Evolutionary conservation across 2,113 vertebrate species (phyloP).

Genomic region (Microtus ochrogaster): DNA sequence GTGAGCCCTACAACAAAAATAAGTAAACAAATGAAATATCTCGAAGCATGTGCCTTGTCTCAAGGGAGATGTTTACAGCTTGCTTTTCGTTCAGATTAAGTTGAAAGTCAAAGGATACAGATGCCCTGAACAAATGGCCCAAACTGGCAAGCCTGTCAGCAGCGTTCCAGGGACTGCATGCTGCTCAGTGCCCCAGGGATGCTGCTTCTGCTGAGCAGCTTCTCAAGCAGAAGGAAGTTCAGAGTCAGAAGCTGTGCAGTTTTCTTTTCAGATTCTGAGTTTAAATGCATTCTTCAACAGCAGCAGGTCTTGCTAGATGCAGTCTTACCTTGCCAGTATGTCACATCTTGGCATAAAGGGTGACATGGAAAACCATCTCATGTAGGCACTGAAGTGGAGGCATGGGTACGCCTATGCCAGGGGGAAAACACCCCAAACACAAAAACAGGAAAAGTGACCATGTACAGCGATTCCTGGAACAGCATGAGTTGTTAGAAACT

Average conservation of each 20-base stretch:
- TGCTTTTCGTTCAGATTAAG: constrained; percentile 29
- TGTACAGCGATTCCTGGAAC: neutral
- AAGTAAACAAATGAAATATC: neutral
- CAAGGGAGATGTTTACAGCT: neutral
- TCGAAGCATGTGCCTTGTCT: neutral
- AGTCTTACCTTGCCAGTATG: neutral
- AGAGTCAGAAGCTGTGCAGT: neutral
- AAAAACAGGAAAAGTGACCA: constrained; percentile 41
- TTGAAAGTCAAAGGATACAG: constrained; percentile 30
- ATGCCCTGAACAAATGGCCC: neutral
- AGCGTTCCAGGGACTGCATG: neutral
- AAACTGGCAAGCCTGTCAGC: neutral
- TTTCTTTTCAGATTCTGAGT: neutral
- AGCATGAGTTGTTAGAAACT: constrained; percentile 60
- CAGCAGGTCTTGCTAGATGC: neutral
- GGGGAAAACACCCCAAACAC: neutral
- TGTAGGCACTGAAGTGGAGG: neutral
- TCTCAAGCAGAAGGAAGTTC: neutral
- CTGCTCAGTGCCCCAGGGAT: neutral
- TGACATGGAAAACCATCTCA: neutral
- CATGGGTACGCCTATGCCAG: neutral
- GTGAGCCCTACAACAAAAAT: too few relatives aligned
- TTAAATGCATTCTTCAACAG: neutral
- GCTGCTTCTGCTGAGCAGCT: neutral
- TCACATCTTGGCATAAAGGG: neutral